Evolutionary conservation across 2,797 vertebrate genomes (phyloP).

Genomic region (Gastrophryne carolinensis): DNA sequence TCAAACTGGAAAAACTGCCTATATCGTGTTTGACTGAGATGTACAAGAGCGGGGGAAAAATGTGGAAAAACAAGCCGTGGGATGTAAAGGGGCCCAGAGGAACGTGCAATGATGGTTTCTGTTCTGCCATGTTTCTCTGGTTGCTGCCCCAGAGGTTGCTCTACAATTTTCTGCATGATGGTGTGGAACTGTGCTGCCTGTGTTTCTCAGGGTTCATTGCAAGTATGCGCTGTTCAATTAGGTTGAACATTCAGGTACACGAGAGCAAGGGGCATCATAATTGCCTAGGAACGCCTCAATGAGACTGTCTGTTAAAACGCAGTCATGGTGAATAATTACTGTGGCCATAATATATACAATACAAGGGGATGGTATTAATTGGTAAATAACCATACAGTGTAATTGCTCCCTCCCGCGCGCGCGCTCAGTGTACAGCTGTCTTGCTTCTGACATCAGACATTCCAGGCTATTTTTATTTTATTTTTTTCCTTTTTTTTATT

Average conservation of each 20-base stretch:
- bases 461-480: no score
- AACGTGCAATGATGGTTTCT: not conserved
- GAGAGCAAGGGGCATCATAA: not conserved
- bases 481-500: no score
- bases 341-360: not conserved
- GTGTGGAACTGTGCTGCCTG: not conserved
- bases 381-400: not conserved
- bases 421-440: no score
- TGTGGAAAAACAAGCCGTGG: not conserved
- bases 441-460: no score
- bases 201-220: not conserved
- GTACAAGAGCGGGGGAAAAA: not conserved
- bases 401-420: not conserved
- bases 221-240: not conserved
- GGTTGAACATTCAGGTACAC: not conserved
- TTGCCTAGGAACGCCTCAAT: no score
- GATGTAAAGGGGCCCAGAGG: not conserved
- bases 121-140: not conserved
- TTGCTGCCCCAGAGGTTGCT: no score
- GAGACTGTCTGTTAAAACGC: not conserved
- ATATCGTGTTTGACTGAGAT: not conserved
- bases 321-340: not conserved
- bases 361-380: not conserved
- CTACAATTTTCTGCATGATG: not conserved
- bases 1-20: conserved; percentile 38